Evolutionary conservation across 2,888 invertebrate species (phyloP).

Genomic region (Acrobeloides nanus): DNA sequence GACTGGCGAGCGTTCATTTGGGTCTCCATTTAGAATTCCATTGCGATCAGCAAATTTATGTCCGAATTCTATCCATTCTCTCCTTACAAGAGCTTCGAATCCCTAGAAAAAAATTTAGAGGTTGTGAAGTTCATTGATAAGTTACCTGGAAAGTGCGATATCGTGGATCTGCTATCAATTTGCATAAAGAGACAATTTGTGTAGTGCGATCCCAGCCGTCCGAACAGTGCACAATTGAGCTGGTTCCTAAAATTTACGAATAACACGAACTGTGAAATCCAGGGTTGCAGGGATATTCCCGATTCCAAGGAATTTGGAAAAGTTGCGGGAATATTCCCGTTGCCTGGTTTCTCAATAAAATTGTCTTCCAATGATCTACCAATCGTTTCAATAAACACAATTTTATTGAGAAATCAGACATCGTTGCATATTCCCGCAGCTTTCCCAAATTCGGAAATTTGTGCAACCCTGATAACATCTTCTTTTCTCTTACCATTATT

Average conservation of each 20-base stretch:
- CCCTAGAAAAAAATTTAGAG: slow-evolving; percentile 60
- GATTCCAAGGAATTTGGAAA: no score
- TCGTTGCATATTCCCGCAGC: not conserved
- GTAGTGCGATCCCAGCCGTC: slow-evolving; percentile 99
- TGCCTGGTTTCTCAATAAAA: no score
- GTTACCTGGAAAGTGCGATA: slow-evolving; percentile 79
- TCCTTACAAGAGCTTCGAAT: slow-evolving; percentile 81
- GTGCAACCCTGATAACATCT: not conserved
- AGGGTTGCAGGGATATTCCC: slow-evolving; percentile 3
- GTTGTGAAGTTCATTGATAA: not conserved
- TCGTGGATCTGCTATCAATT: slow-evolving; percentile 83
- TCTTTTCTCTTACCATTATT: slow-evolving; percentile 1
- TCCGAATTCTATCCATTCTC: slow-evolving; percentile 95
- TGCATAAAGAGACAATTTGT: slow-evolving; percentile 85
- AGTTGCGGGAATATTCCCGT: no score
- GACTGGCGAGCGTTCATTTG: slow-evolving; percentile 91
- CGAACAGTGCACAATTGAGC: slow-evolving; percentile 91
- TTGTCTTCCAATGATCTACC: not conserved
- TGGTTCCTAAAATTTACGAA: slow-evolving; percentile 58
- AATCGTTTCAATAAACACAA: no score
- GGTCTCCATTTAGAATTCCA: slow-evolving; percentile 63
- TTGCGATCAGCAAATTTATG: slow-evolving; percentile 96
- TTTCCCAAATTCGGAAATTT: no score
- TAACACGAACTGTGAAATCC: not conserved
- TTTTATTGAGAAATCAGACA: no score